These are phyloP conservation scores for Tinea semifulvella DNA, from an alignment of 2,888 invertebrate genomes.

Conservation along the genomic window DNA sequence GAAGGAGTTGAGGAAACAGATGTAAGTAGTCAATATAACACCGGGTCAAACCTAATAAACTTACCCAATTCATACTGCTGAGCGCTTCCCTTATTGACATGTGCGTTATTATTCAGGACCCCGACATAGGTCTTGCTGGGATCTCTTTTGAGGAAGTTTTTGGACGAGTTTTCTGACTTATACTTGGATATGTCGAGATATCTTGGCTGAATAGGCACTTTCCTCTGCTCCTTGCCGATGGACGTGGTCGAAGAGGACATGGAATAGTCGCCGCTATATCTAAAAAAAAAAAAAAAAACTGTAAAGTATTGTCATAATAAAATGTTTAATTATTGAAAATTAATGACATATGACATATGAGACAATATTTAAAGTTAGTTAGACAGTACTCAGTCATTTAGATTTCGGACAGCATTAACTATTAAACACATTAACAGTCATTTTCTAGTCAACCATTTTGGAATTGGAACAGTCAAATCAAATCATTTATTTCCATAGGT, in stretches of 20 bases:
- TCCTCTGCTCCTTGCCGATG: constrained; percentile 31
- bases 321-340: no score
- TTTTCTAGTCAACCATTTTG: no score
- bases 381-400: no score
- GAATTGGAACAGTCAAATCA: no score
- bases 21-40: background rate
- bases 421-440: no score
- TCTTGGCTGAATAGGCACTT: constrained; percentile 38
- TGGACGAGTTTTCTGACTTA: constrained; percentile 56
- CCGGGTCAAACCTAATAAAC: background rate
- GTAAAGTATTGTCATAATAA: no score
- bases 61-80: constrained; percentile 55
- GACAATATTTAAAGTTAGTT: no score
- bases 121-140: constrained; percentile 63
- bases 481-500: no score
- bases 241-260: constrained; percentile 60
- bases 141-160: constrained; percentile 61
- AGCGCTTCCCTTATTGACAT: constrained; percentile 41
- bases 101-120: constrained; percentile 30
- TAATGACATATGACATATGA: no score
- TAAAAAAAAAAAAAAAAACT: constrained; percentile 23
- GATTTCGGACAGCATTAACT: no score
- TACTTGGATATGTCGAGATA: constrained; percentile 72
- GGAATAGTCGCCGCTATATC: constrained; percentile 60
- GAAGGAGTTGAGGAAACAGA: no score